phyloP scores from a whole-genome alignment of 2,797 vertebrate genomes.

The Phataginus tetradactyla region DNA sequence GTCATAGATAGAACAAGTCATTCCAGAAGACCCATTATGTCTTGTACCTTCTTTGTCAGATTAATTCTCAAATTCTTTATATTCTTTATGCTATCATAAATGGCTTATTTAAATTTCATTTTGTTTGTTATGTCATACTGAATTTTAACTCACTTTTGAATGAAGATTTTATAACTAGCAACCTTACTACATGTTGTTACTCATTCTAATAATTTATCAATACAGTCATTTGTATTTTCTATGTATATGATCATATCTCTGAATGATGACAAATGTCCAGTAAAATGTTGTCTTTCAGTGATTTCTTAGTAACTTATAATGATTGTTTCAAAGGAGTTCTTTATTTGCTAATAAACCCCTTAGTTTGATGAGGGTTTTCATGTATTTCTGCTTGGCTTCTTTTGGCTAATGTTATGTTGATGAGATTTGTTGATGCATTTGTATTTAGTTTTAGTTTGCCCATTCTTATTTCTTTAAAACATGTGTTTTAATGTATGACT shows the following conservation, averaged over 20 bases:
- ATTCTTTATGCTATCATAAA: background rate
- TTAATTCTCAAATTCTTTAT: background rate
- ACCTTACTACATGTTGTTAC: background rate
- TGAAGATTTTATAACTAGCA: background rate
- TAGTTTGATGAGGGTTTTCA: slow-evolving; percentile 17
- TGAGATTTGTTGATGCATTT: background rate
- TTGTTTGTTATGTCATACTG: background rate
- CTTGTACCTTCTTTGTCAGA: background rate
- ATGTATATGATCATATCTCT: background rate
- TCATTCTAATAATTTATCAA: slow-evolving; percentile 6
- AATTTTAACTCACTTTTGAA: slow-evolving; percentile 37
- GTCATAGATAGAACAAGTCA: background rate
- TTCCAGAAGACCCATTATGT: background rate
- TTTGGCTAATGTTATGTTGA: background rate
- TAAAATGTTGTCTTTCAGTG: background rate
- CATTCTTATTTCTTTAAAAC: slow-evolving; percentile 21
- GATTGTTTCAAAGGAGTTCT: background rate
- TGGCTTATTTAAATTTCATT: background rate
- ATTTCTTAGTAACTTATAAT: background rate
- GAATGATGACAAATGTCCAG: background rate
- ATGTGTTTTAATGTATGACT: background rate
- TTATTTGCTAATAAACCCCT: background rate
- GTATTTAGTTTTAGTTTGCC: slow-evolving; percentile 11
- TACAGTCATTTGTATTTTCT: slow-evolving; percentile 12
- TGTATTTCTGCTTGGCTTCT: background rate